A percentile compares a stretch with the other conserved stretches of the same genome.
These are phyloP conservation scores for Acanthopleura granulata DNA, from an alignment of 2,888 invertebrate species.

Conservation along the genomic window DNA sequence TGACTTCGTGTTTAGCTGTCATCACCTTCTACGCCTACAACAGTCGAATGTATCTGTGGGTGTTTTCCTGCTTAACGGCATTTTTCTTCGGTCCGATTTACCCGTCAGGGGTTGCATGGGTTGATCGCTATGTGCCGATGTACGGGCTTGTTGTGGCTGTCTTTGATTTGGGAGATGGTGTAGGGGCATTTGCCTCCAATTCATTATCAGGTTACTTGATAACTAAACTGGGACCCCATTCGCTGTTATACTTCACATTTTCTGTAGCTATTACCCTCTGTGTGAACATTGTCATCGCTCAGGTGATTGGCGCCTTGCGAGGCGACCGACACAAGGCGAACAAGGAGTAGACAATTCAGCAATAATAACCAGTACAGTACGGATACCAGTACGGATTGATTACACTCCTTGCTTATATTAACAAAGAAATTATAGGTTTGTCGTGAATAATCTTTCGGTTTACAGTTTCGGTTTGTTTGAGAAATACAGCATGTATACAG, in stretches of 20 bases:
- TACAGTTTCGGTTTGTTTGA: no score
- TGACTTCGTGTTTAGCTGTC: constrained; percentile 26
- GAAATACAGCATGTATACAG: no score
- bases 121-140: constrained; percentile 38
- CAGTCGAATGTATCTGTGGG: constrained; percentile 32
- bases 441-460: no score
- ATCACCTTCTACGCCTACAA: constrained; percentile 32
- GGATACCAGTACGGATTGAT: no score
- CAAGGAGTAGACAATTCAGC: neutral
- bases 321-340: neutral
- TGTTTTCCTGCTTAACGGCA: constrained; percentile 31
- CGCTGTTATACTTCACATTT: constrained; percentile 30
- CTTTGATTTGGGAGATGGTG: constrained; percentile 33
- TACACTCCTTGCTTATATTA: no score
- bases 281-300: neutral
- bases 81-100: constrained; percentile 35
- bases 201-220: constrained; percentile 35
- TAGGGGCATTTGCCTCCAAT: constrained; percentile 33
- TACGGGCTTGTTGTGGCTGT: constrained; percentile 36
- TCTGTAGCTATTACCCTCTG: neutral
- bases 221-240: constrained; percentile 32
- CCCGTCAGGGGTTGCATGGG: constrained; percentile 36
- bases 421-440: no score
- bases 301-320: neutral
- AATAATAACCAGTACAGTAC: no score